Evolutionary conservation across 2,797 vertebrate genomes (phyloP).

Genomic region (Rhinophrynus dorsalis): DNA sequence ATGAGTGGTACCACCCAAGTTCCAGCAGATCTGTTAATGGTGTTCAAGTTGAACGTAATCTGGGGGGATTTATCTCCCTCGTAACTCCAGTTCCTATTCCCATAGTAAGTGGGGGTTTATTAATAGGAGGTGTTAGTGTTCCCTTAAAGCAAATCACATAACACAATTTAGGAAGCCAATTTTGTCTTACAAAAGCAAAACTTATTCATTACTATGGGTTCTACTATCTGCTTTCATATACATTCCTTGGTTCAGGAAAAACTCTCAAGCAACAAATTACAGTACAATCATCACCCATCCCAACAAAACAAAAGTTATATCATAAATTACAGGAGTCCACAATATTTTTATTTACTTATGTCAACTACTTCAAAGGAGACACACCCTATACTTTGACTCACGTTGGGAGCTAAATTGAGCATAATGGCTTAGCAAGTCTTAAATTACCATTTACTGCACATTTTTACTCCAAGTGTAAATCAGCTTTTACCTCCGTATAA

Average conservation of each 20-base stretch:
- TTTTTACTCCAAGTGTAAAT: slow-evolving; percentile 39
- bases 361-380: slow-evolving; percentile 46
- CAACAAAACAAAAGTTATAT: slow-evolving; percentile 34
- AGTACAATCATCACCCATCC: slow-evolving; percentile 1
- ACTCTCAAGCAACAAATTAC: background rate
- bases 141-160: too few species aligned
- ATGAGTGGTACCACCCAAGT: too few species aligned
- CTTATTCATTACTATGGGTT: too few species aligned
- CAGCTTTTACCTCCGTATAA: slow-evolving; percentile 65
- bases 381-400: slow-evolving; percentile 45
- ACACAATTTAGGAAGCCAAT: background rate
- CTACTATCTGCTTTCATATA: too few species aligned
- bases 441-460: slow-evolving; percentile 40
- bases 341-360: slow-evolving; percentile 46
- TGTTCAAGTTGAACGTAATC: too few species aligned
- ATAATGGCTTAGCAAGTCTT: slow-evolving; percentile 44
- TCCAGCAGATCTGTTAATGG: too few species aligned
- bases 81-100: too few species aligned
- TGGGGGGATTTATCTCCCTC: too few species aligned
- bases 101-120: too few species aligned
- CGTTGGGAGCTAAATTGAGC: slow-evolving; percentile 35
- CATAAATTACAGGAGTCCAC: slow-evolving; percentile 35
- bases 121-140: too few species aligned
- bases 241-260: background rate
- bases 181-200: background rate